These are phyloP conservation scores for Acomys russatus DNA, from an alignment of 2,797 vertebrate species.

Conservation along the genomic window DNA sequence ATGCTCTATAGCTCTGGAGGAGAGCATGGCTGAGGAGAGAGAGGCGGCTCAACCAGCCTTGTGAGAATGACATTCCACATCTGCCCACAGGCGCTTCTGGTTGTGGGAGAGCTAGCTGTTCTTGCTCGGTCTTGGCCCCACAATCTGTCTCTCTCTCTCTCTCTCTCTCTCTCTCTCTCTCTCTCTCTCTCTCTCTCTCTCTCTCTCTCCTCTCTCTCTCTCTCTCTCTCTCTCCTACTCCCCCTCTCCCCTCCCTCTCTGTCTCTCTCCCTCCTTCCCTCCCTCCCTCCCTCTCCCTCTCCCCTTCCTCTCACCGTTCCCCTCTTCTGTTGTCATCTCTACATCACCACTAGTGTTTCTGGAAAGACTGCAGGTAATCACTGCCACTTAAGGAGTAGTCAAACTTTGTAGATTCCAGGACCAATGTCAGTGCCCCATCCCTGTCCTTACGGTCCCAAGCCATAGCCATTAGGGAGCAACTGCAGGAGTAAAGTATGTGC, in stretches of 20 bases:
- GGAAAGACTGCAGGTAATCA: neutral
- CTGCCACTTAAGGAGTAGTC: neutral
- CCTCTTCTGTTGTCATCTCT: neutral
- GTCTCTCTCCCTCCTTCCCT: too few relatives aligned
- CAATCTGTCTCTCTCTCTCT: neutral
- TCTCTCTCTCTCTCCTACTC: too few relatives aligned
- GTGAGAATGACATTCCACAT: slow-evolving; percentile 42
- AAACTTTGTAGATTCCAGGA: neutral
- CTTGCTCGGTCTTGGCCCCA: neutral
- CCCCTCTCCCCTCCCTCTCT: neutral
- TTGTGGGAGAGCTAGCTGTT: neutral
- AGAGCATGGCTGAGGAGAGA: neutral
- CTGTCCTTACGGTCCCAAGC: neutral
- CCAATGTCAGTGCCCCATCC: neutral
- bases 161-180: too few relatives aligned
- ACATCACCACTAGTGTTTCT: neutral
- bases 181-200: neutral
- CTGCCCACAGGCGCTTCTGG: neutral
- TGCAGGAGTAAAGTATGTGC: neutral
- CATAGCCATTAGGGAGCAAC: neutral
- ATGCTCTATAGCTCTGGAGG: neutral
- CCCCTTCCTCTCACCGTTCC: neutral
- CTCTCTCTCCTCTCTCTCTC: neutral
- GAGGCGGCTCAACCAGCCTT: slow-evolving; percentile 18
- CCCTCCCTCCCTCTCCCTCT: too few relatives aligned